Evolutionary conservation across 2,113 vertebrate genomes (phyloP).

Genomic region (Pithys albifrons): DNA sequence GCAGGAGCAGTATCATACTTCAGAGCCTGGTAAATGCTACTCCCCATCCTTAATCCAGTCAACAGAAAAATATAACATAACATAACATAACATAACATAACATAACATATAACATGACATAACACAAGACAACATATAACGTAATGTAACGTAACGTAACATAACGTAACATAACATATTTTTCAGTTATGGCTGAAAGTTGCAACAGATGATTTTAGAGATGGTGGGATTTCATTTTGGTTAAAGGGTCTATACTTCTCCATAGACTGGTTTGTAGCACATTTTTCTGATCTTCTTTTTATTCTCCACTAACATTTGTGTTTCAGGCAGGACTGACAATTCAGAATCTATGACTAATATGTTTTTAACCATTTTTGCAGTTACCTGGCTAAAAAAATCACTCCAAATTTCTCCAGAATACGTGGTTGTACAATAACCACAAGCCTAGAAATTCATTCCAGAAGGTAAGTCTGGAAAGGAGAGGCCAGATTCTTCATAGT

Average conservation of each 20-base stretch:
- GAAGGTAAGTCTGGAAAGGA: not conserved
- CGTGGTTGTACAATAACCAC: not conserved
- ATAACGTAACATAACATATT: not conserved
- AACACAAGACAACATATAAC: too few relatives aligned
- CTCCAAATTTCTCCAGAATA: not conserved
- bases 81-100: not conserved
- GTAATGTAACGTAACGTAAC: too few relatives aligned
- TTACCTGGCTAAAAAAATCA: not conserved
- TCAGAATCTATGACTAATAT: not conserved
- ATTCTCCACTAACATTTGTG: not conserved
- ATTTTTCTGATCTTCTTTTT: not conserved
- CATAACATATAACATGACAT: too few relatives aligned
- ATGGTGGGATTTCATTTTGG: not conserved
- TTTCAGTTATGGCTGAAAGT: not conserved
- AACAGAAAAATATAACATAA: not conserved
- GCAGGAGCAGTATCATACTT: not conserved
- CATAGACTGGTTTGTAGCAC: not conserved
- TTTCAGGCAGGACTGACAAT: not conserved
- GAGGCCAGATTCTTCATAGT: not conserved
- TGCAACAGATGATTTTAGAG: not conserved
- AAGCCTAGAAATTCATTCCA: not conserved
- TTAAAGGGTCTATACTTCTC: not conserved
- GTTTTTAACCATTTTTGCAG: fast-evolving
- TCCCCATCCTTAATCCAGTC: not conserved
- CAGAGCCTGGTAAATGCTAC: not conserved